Evolutionary conservation across 2,888 invertebrate genomes (phyloP).

Genomic region (Cactoblastis cactorum): DNA sequence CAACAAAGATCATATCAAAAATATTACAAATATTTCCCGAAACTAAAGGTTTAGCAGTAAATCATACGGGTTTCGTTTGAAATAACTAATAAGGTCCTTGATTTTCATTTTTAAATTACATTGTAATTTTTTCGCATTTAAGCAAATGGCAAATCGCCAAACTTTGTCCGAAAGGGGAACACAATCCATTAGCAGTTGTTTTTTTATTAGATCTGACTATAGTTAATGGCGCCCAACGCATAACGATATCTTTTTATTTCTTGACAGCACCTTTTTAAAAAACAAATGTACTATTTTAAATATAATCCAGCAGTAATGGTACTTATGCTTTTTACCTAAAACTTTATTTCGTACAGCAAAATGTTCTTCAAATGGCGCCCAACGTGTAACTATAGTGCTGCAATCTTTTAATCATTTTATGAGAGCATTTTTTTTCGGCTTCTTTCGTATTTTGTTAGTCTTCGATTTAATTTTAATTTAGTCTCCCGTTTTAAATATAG

Average conservation of each 20-base stretch:
- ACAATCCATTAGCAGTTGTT: constrained; percentile 12
- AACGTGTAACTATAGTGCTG: neutral
- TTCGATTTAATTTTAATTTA: too few species aligned
- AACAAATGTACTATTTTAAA: neutral
- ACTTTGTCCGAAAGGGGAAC: neutral
- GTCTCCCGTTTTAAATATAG: too few species aligned
- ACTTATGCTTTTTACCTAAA: too few species aligned
- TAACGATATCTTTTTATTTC: too few species aligned
- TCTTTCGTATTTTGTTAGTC: too few species aligned
- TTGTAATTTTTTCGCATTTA: neutral
- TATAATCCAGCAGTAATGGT: too few species aligned
- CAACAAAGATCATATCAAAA: constrained; percentile 51
- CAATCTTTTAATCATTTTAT: too few species aligned
- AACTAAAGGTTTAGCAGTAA: constrained; percentile 40
- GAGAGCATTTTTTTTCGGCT: too few species aligned
- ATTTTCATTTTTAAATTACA: neutral
- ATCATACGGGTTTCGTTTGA: neutral
- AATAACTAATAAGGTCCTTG: constrained; percentile 25
- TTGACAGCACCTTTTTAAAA: constrained; percentile 23
- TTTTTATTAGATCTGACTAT: constrained; percentile 1
- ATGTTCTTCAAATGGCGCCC: neutral
- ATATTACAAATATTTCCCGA: constrained; percentile 54
- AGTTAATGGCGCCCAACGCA: constrained; percentile 50
- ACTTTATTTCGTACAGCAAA: neutral
- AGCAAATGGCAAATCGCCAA: constrained; percentile 9